A percentile compares a stretch with the other conserved stretches of the same genome.
Conservation (phyloP, 2,113 vertebrate genomes). For the Labeo catla region DNA sequence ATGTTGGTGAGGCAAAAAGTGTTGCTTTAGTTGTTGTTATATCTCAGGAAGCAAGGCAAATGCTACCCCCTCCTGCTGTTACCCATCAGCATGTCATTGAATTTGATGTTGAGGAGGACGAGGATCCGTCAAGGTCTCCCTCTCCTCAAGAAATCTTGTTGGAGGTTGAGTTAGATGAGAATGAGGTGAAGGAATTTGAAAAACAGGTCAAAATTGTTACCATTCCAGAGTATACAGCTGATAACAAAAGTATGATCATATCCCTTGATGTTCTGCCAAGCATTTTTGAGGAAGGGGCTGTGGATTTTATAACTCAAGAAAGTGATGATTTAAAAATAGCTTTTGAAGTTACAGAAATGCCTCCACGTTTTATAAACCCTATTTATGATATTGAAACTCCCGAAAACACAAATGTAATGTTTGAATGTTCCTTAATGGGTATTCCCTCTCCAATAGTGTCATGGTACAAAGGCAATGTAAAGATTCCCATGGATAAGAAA, state of each 20-base stretch:
- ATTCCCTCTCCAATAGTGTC: slow-evolving; percentile 86
- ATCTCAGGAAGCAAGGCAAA: slow-evolving; percentile 79
- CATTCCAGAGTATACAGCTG: slow-evolving; percentile 89
- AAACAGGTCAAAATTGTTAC: slow-evolving; percentile 97
- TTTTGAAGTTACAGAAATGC: slow-evolving; percentile 95
- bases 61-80: slow-evolving; percentile 87
- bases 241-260: slow-evolving; percentile 96
- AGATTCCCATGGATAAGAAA: slow-evolving; percentile 77
- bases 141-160: slow-evolving; percentile 97
- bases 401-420: slow-evolving; percentile 84
- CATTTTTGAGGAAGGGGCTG: slow-evolving; percentile 81
- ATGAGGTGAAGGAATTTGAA: slow-evolving; percentile 95
- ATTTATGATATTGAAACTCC: slow-evolving; percentile 84
- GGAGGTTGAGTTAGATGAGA: slow-evolving; percentile 96
- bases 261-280: slow-evolving; percentile 93
- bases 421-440: slow-evolving; percentile 93
- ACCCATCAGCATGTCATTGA: slow-evolving; percentile 98
- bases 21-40: slow-evolving; percentile 84
- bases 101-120: slow-evolving; percentile 89
- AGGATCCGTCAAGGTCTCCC: slow-evolving; percentile 87
- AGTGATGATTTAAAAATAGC: slow-evolving; percentile 89
- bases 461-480: slow-evolving; percentile 88
- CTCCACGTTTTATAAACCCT: slow-evolving; percentile 89
- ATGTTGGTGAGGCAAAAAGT: slow-evolving; percentile 92
- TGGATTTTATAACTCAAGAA: slow-evolving; percentile 77